Evolutionary conservation across 2,797 vertebrate genomes (phyloP).

Genomic region (Moxostoma hubbsi): DNA sequence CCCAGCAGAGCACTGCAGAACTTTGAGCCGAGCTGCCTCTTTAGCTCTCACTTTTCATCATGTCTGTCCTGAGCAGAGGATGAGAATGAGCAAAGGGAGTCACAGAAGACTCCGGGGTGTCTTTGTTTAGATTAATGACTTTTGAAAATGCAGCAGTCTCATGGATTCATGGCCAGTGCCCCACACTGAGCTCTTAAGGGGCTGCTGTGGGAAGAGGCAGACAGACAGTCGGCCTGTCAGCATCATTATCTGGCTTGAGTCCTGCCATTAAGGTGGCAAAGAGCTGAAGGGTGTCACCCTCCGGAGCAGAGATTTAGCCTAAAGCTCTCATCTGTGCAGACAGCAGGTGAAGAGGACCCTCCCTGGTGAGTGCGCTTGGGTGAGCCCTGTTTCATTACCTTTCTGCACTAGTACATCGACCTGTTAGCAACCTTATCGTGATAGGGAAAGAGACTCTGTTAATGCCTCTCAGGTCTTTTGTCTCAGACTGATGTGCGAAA

Average conservation of each 20-base stretch:
- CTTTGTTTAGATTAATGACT: slow-evolving; percentile 64
- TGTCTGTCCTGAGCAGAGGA: slow-evolving; percentile 25
- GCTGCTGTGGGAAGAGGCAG: slow-evolving; percentile 16
- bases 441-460: slow-evolving; percentile 42
- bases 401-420: slow-evolving; percentile 44
- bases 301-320: slow-evolving; percentile 47
- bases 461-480: slow-evolving; percentile 27
- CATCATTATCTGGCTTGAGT: slow-evolving; percentile 49
- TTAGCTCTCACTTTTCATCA: slow-evolving; percentile 32
- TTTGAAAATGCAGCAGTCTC: slow-evolving; percentile 57
- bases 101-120: slow-evolving; percentile 26
- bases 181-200: slow-evolving; percentile 47
- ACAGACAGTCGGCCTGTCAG: slow-evolving; percentile 43
- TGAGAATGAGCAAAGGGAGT: slow-evolving; percentile 22
- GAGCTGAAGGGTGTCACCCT: slow-evolving; percentile 52
- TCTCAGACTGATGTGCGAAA: slow-evolving; percentile 16
- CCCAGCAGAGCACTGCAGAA: background rate
- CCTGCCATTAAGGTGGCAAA: slow-evolving; percentile 45
- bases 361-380: slow-evolving; percentile 28
- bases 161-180: slow-evolving; percentile 39
- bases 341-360: slow-evolving; percentile 26
- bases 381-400: slow-evolving; percentile 50
- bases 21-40: slow-evolving; percentile 26
- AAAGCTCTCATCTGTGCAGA: slow-evolving; percentile 47
- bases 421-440: slow-evolving; percentile 51